Conservation (phyloP, 1,140 invertebrate species). For the Chironomus tepperi region DNA sequence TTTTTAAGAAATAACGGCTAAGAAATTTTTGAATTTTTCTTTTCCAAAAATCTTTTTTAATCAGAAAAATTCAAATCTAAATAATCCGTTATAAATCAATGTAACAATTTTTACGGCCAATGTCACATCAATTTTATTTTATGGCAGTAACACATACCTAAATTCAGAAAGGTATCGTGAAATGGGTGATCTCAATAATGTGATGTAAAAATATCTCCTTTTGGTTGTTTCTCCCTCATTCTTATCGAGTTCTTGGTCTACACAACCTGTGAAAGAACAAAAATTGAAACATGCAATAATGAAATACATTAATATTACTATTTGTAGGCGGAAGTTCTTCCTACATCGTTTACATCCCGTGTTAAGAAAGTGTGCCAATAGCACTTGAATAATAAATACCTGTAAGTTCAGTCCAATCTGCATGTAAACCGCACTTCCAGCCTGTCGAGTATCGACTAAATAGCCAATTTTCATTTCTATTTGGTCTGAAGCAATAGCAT, state of each 20-base stretch:
- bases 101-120: too few relatives aligned
- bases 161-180: constrained; percentile 88
- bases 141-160: constrained; percentile 35
- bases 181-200: constrained; percentile 86
- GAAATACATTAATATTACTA: background rate
- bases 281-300: background rate
- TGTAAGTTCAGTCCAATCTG: constrained; percentile 95
- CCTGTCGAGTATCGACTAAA: constrained; percentile 98
- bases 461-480: constrained; percentile 88
- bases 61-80: too few relatives aligned
- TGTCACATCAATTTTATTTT: too few relatives aligned
- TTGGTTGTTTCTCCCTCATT: constrained; percentile 72
- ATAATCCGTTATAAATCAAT: too few relatives aligned
- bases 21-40: too few relatives aligned
- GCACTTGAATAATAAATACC: constrained; percentile 33
- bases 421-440: constrained; percentile 97
- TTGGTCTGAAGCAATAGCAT: constrained; percentile 86
- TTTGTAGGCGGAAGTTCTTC: too few relatives aligned
- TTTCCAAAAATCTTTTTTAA: too few relatives aligned
- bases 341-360: too few relatives aligned
- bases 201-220: constrained; percentile 91
- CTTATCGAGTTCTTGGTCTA: constrained; percentile 77
- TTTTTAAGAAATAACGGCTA: too few relatives aligned
- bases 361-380: too few relatives aligned
- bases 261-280: constrained; percentile 47